Percentiles rank a stretch among this genome's conserved stretches.
Evolutionary conservation across 2,888 invertebrate genomes (phyloP).

Genomic region (Apotomis turbidana): DNA sequence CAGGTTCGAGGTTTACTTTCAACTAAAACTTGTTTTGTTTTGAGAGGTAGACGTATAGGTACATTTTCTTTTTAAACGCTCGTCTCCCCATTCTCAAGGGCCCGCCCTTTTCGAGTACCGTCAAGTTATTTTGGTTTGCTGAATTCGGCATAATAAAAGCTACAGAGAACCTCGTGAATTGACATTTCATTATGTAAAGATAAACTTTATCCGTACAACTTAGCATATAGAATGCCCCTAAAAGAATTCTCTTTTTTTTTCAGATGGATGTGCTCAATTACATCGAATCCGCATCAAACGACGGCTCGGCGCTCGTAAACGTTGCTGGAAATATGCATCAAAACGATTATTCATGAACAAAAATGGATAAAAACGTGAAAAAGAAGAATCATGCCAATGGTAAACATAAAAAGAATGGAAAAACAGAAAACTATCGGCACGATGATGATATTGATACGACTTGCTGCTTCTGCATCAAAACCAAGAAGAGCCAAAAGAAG

Average conservation of each 20-base stretch:
- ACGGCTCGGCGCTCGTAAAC: constrained; percentile 10
- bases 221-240: constrained; percentile 36
- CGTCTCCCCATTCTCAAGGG: constrained; percentile 55
- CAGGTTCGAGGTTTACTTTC: not conserved
- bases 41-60: constrained; percentile 46
- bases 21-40: not conserved
- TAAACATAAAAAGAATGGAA: constrained; percentile 76
- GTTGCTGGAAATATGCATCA: constrained; percentile 27
- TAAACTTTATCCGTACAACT: constrained; percentile 46
- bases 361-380: constrained; percentile 75
- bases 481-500: constrained; percentile 78
- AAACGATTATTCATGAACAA: constrained; percentile 49
- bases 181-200: constrained; percentile 47
- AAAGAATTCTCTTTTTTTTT: constrained; percentile 47
- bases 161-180: constrained; percentile 46
- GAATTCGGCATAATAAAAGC: constrained; percentile 57
- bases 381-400: constrained; percentile 77
- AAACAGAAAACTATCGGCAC: constrained; percentile 65
- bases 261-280: constrained; percentile 51
- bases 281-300: constrained; percentile 13
- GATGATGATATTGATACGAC: constrained; percentile 74
- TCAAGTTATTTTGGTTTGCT: constrained; percentile 58
- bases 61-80: constrained; percentile 54
- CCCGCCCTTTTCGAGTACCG: constrained; percentile 66
- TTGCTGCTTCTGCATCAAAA: constrained; percentile 79